Base-by-base conservation (phyloP, 2,888 invertebrate genomes). In the Melieria omissa region DNA sequence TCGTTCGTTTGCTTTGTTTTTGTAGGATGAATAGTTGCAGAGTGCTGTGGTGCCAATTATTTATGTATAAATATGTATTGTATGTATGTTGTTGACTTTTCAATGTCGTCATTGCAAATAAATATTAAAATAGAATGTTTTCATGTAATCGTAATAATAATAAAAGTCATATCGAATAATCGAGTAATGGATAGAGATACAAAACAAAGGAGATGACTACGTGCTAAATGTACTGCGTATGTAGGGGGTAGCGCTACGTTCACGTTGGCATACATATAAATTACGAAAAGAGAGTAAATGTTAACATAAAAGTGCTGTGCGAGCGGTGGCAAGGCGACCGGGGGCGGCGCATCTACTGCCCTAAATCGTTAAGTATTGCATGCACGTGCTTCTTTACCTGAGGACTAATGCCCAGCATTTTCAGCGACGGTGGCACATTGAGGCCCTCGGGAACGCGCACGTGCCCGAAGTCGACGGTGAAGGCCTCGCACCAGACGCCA, bases 401-500 rank as follows among this genome's bases (percentile, higher is more conserved):
- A 63, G 96, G 96, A 75, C 95, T 95, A 74, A 96, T 93, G 75
- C 96, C 97, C 62, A 97, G 91, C 96, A 96, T 96, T 89, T 93
- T 94, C 74, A 96, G 90, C 58, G 95, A 95, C 66, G 97, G 97
- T 57, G 97, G 97, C 62, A 97, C 93, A 88, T 95, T 95, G 75
- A 93, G 88, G 70, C 88, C 88, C 76, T 90, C 90, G 0, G 95
- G 95, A 75, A 97, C 90, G 77, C 89, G 85, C 64, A 96, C 91
- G 88, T 97, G 95, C 0, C 96, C 97, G 85, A 97, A 97, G 88
- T 97, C 94, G 62, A 96, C 96, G 60, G 95, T 93, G 89, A 96
- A 97, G 6, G 95, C 93, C 86, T 96, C 95, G 85, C 97, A 97
- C 95, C 96, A 97, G 74, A 97, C 92, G 42, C 94, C 95, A 86